Evolutionary conservation across 1,140 invertebrate genomes (phyloP).

Genomic region (Lepidotrigona ventralis): DNA sequence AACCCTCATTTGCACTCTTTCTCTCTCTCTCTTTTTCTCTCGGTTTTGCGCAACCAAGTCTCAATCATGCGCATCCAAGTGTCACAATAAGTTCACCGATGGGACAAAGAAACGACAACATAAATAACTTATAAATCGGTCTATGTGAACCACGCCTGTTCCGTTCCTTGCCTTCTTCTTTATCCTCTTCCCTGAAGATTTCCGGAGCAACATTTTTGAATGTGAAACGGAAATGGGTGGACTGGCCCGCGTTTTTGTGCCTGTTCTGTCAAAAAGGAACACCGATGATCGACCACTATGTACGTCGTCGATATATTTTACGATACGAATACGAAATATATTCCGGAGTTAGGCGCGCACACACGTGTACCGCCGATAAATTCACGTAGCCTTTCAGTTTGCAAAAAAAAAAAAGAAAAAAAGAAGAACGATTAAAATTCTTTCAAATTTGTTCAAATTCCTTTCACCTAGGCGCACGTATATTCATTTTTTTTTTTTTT

Average conservation of each 20-base stretch:
- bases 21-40: not conserved
- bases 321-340: not conserved
- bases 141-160: not conserved
- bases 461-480: not conserved
- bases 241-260: not conserved
- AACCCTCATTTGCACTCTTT: too few relatives aligned
- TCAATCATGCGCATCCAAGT: not conserved
- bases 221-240: not conserved
- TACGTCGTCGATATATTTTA: not conserved
- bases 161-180: not conserved
- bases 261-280: not conserved
- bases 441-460: too few relatives aligned
- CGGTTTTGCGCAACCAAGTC: not conserved
- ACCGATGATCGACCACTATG: not conserved
- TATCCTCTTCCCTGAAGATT: not conserved
- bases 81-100: slow-evolving; percentile 18
- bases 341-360: not conserved
- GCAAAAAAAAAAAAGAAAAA: too few relatives aligned
- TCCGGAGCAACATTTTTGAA: not conserved
- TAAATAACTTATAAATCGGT: slow-evolving; percentile 45
- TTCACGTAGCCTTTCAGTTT: not conserved
- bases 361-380: not conserved
- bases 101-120: slow-evolving; percentile 37
- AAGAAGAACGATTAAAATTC: not conserved
- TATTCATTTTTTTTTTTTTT: too few relatives aligned